Percentiles rank a stretch among this genome's conserved stretches.
These are phyloP conservation scores for Apodemus speciosus DNA, from an alignment of 2,113 vertebrate genomes.

Conservation along the genomic window DNA sequence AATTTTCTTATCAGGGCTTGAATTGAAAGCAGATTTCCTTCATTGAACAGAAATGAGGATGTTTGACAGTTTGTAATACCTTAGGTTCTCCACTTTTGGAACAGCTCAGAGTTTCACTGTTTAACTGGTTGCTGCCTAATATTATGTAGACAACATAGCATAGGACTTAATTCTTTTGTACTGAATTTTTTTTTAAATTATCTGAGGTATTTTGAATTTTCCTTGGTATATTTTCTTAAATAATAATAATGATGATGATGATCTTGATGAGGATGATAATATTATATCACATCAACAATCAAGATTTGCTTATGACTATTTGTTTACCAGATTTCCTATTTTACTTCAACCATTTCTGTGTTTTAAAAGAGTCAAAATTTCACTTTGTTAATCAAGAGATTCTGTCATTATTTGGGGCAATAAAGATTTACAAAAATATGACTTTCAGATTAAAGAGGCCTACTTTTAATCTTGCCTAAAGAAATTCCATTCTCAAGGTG, in stretches of 20 bases:
- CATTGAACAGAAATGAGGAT: slow-evolving; percentile 18
- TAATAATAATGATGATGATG: not conserved
- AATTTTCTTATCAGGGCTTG: slow-evolving; percentile 1
- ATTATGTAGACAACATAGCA: not conserved
- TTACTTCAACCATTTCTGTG: not conserved
- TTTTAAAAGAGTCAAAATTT: not conserved
- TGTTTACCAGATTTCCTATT: not conserved
- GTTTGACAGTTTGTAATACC: not conserved
- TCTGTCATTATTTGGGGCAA: not conserved
- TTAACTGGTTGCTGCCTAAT: not conserved
- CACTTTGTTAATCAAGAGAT: not conserved
- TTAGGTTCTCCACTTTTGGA: not conserved
- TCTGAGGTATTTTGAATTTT: not conserved
- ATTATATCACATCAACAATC: too few relatives aligned
- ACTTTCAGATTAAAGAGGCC: not conserved
- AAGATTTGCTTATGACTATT: not conserved
- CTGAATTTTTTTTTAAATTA: not conserved
- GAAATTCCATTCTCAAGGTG: not conserved
- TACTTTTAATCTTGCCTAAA: not conserved
- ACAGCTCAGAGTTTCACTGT: not conserved
- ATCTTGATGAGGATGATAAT: not conserved
- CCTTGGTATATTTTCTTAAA: not conserved
- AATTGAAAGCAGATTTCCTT: slow-evolving; percentile 54
- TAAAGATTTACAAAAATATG: not conserved
- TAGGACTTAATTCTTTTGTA: not conserved